Base-by-base conservation (phyloP, 92 coral and sea anemone species). In the Epizoanthus ramosus region DNA sequence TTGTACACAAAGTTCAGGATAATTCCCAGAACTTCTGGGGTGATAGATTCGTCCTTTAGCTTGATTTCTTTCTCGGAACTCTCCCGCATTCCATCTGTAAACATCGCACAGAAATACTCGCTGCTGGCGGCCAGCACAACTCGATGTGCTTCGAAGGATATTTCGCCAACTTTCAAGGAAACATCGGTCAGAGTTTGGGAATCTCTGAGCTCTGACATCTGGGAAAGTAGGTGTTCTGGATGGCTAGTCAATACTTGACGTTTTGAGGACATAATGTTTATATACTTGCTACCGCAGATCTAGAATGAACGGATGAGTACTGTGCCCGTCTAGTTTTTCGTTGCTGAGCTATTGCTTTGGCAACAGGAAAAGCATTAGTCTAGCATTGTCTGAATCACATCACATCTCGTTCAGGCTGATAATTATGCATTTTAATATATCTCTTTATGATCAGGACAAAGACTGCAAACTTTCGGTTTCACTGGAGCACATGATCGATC, bases 61-160 rank as follows among this genome's bases (percentile, higher is more conserved):
- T 86, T 83, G 76, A 86, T 80, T 75, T 80, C 89, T 9, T 16
- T 76, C 59, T 88, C 91, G 17, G 69, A 69, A 41, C 85, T 68
- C 73, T 91, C 94, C 45, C 88, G 87, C 91, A 85, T 87, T 33
- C 83, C 90, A 53, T 80, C 81, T 21, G 91, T 83, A 71, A 91
- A 91, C 94, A 91, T 88, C 3, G 91, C 94, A 60, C 90, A 82
- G 71, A 91, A 91, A 43, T 84, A 91, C 35, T 88, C 89, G 45
- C 94, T 91, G 56, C 84, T 84, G 3, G 94, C 79, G 57, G 94
- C 94, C 19, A 91, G 89, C 7, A 91, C 73, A 5, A 91, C 83
- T 37, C 85, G 81, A 56, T 91, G 94, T 23, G 82, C 94, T 59
- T 71, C 72, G 13, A 88, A 91, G 22, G 47, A 13, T 53, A 73